Base-by-base conservation (phyloP, 2,797 vertebrate genomes). In the Gastrophryne carolinensis region DNA sequence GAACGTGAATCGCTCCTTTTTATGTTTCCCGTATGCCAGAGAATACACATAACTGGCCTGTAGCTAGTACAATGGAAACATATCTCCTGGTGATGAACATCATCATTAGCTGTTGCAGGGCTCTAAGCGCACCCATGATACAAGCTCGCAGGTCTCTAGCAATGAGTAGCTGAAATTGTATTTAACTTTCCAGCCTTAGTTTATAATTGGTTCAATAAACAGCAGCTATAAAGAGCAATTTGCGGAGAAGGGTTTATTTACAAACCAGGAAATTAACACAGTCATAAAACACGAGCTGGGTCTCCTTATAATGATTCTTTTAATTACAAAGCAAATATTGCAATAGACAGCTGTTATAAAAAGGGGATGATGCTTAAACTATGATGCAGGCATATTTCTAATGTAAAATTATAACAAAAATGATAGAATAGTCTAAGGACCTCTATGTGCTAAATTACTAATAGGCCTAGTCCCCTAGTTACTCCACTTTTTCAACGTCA, bases 181-280 rank as follows among this genome's bases (percentile, higher is more conserved):
- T 77, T 77, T 77, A 77, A 70, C 74, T 77, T 77, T 70, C 74
- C 66, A 77, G 66, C 74, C 65, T 56, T 35, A 50, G 39, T 39
- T 58, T 41, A 29, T 88, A 85, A 82, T 81, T 85, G 73, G 34
- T 65, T 82, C 72, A 79, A 84, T 76, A 72, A 78, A 79, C 83
- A 85, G 80, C 81, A 80, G 58, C 81, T 85, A 86, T 85, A 80
- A 78, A 84, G 69, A 81, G 62, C 54, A 72, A 84, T 83, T 79
- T 67, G 74, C 83, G 70, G 37, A 79, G 77, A 82, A 80, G 79
- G 82, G 69, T 78, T 77, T 73, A 79, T 80, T 68, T 81, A 80
- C 76, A 79, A 80, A 7, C 39, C 82, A 83, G 86, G 86, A 87
- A 85, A 86, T 80, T 81, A 81, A 87, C 50, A 41, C 58, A 17